A percentile compares a stretch with the other conserved stretches of the same genome.
phyloP scores from a whole-genome alignment of 2,797 vertebrate genomes.

The Apogon hyalosoma region DNA sequence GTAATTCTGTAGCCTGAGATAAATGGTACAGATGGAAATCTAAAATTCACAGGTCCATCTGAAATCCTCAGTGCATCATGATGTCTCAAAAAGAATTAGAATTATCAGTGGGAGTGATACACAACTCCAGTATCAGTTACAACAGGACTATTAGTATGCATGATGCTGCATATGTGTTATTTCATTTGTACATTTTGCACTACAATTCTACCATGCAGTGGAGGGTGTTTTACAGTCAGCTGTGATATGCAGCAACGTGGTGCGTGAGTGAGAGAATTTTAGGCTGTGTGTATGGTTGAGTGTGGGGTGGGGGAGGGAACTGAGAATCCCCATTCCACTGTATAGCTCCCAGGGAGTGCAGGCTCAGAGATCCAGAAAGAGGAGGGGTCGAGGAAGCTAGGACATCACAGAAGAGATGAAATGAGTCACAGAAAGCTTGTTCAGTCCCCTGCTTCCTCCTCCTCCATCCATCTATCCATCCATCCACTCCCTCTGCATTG shows the following conservation, averaged over 20 bases:
- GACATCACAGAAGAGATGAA: conserved; percentile 33
- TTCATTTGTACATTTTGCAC: conserved; percentile 48
- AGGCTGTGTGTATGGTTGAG: conserved; percentile 34
- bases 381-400: conserved; percentile 32
- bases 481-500: conserved; percentile 62
- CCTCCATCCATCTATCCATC: conserved; percentile 44
- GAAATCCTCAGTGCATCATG: neutral
- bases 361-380: conserved; percentile 30
- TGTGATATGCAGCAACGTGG: conserved; percentile 65
- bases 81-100: neutral
- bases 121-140: neutral
- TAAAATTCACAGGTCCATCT: neutral
- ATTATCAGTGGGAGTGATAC: neutral
- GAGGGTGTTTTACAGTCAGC: conserved; percentile 57
- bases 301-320: conserved; percentile 39
- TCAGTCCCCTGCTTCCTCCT: conserved; percentile 41
- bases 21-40: neutral
- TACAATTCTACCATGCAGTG: conserved; percentile 32
- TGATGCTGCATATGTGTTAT: conserved; percentile 1
- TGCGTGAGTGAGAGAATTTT: conserved; percentile 60
- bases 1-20: neutral
- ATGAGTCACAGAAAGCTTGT: conserved; percentile 62
- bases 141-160: neutral
- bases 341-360: conserved; percentile 60
- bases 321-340: conserved; percentile 57